Base-by-base conservation (phyloP, 2,797 vertebrate species). In the Malurus leucopterus region DNA sequence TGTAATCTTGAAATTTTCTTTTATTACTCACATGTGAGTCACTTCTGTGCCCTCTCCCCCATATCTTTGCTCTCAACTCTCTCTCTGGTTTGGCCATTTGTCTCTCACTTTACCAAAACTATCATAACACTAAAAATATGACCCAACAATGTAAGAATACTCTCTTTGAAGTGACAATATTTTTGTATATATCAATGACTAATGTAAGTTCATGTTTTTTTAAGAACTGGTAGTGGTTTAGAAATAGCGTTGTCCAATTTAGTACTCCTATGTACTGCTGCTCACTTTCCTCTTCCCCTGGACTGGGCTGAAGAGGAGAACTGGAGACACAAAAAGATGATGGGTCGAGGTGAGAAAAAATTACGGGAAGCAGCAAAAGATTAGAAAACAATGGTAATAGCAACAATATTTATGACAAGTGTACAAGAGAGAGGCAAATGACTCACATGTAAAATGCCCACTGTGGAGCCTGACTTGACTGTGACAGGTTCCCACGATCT, bases 401-500 rank as follows among this genome's bases (percentile, higher is more conserved):
- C 15, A 65, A 29, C 14, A 54, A 13, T 40, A 34, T 68, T 53
- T 53, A 47, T 40, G 24, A 15, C 9, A 51, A 46, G 13, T 19
- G 6, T 34, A 67, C 9, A 14, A 17, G 20, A 29, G 16, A 53
- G 24, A 53, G 32, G 8, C 4, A 61, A 40, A 20, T 2, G 2
- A 19, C 36, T 53, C 34, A 15, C 14, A 6, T 40, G 16, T 9
- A 38, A 46, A 74, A 84, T 46, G 11, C 24, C 61, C 34, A 18
- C 5, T 29, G 15, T 8, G 26, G 24, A 32, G 19, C 1, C 0
- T 4, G 16, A 30, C 8, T 24, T 47, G 47, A 34, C 17, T 13
- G n/a, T 0, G 0, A 40, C 14, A 22, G 6, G 26, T 21, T 75
- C 6, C 24, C 19, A 9, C 9, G 40, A 22, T 3, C 3, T 21